Base-by-base conservation (phyloP, 64 coral and sea anemone genomes). In the Platygyra sinensis region DNA sequence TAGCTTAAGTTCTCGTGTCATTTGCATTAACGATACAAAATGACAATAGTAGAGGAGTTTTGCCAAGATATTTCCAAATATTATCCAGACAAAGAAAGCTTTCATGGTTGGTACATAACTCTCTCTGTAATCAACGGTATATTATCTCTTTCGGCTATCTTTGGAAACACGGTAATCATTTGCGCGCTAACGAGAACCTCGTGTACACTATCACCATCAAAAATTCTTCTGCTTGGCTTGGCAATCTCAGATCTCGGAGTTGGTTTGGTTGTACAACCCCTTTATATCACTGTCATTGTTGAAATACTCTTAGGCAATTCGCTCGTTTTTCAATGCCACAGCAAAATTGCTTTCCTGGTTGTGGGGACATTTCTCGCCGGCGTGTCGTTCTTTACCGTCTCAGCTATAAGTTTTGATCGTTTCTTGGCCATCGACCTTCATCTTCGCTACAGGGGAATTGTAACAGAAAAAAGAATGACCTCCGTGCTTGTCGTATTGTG, bases 241-340 rank as follows among this genome's bases (percentile, higher is more conserved):
- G 87, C 87, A 19, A 78, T 89, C 51, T 76, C 87, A 15, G 87
- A 89, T 76, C 33, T 89, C 12, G 52, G 55, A 0, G 74, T 89
- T 16, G 87, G 73, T 10, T 9, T 65, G 3, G 72, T 67, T 2
- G 87, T 78, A 22, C 87, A 89, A 74, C 87, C 87, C 4, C n/a
- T 63, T 27, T 89, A 75, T 22, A 77, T 74, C n/a, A 10, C 73
- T 57, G 79, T 61, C 2, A 30, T 80, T 22, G 25, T 61, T 30
- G 9, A 62, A 13, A 62, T 82, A 49, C 27, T 61, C 25, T 14
- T 17, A 15, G 7, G 18, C 9, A 54, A 61, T 27, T 61, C 57
- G 13, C 42, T 30, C 52, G 57, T 9, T 65, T 89, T 27, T 11
- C 39, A 62, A 25, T 39, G 31, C 20, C 76, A 27, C 9, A 78